phyloP scores from a whole-genome alignment of 2,113 vertebrate species.

The Megaceryle maxima region DNA sequence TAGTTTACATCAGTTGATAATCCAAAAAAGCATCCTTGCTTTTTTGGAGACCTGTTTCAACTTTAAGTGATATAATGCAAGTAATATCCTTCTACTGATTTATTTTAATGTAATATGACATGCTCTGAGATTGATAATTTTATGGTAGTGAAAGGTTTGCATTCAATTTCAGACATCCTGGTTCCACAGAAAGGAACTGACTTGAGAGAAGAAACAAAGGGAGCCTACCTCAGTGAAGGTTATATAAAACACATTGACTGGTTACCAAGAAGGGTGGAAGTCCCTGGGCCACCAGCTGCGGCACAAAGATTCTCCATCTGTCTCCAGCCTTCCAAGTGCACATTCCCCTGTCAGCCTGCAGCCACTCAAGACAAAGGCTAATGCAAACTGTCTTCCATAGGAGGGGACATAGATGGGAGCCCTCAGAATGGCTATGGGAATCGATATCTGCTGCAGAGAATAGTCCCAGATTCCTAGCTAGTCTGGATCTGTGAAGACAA shows the following conservation, averaged over 20 bases:
- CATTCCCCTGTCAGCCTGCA: neutral
- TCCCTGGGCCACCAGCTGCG: neutral
- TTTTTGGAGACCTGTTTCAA: neutral
- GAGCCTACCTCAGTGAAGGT: neutral
- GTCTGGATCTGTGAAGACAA: neutral
- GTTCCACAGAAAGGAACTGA: neutral
- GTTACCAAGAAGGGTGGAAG: neutral
- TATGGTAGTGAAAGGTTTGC: neutral
- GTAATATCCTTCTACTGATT: neutral
- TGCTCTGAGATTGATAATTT: neutral
- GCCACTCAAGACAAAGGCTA: neutral
- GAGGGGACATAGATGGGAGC: neutral
- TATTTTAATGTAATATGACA: neutral
- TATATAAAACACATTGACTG: neutral
- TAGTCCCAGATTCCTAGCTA: neutral
- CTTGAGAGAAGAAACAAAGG: accelerated
- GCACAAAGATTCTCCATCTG: neutral
- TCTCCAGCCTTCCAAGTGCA: neutral
- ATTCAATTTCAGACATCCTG: neutral
- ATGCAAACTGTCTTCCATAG: neutral
- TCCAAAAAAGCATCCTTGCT: neutral
- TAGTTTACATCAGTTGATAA: neutral
- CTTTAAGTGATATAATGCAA: neutral
- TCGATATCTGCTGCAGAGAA: accelerated
- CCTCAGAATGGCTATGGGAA: neutral